Evolutionary conservation across 2,797 vertebrate species (phyloP).

Genomic region (Denticeps clupeoides): DNA sequence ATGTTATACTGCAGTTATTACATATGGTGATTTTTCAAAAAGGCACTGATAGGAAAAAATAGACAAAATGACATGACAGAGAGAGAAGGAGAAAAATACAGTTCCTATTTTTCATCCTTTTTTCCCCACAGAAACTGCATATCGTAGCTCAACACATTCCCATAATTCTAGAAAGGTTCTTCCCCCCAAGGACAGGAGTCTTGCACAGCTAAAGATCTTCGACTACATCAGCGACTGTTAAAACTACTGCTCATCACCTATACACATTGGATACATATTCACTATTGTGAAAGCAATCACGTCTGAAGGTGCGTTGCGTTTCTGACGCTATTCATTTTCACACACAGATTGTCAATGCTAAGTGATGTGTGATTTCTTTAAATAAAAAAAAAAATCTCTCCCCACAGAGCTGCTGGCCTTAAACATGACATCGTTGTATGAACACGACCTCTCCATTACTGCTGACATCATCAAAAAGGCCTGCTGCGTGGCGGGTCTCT

Average conservation of each 20-base stretch:
- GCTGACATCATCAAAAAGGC: too few species aligned
- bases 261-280: not conserved
- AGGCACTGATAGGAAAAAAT: too few species aligned
- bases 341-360: slow-evolving; percentile 62
- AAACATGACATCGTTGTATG: too few species aligned
- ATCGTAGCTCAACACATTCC: not conserved
- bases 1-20: not conserved
- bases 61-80: too few species aligned
- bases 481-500: too few species aligned
- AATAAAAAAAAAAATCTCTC: too few species aligned
- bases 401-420: too few species aligned
- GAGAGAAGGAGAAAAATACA: not conserved
- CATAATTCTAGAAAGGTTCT: slow-evolving; percentile 4
- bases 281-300: not conserved
- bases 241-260: not conserved
- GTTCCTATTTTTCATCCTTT: slow-evolving; percentile 14
- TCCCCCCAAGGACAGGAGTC: not conserved
- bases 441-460: too few species aligned
- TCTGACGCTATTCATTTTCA: not conserved
- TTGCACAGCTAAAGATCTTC: not conserved
- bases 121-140: slow-evolving; percentile 24
- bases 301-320: not conserved
- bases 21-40: too few species aligned
- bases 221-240: slow-evolving; percentile 3
- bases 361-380: slow-evolving; percentile 20